A percentile compares a stretch with the other conserved stretches of the same genome.
phyloP scores from a whole-genome alignment of 2,113 vertebrate genomes.

The Excalfactoria chinensis region DNA sequence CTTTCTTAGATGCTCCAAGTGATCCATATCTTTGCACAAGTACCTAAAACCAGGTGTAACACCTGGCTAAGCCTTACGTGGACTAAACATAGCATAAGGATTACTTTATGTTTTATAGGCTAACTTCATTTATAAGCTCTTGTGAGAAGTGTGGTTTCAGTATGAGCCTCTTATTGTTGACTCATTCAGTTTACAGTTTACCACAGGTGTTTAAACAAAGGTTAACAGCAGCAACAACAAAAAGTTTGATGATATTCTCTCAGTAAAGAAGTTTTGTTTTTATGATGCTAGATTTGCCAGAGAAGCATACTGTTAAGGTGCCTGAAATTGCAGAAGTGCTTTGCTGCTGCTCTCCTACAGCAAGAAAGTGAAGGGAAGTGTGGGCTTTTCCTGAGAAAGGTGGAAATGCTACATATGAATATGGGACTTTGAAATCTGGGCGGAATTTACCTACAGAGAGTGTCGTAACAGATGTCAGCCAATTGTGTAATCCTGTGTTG shows the following conservation, averaged over 20 bases:
- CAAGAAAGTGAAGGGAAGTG: not conserved
- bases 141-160: not conserved
- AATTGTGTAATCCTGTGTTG: not conserved
- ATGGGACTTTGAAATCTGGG: not conserved
- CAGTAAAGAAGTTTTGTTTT: not conserved
- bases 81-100: not conserved
- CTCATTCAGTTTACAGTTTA: not conserved
- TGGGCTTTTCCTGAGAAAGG: not conserved
- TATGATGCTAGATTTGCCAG: not conserved
- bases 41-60: not conserved
- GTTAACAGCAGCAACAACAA: not conserved
- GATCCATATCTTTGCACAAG: not conserved
- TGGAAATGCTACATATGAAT: accelerated
- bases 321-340: not conserved
- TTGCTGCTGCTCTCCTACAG: not conserved
- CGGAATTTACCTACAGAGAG: not conserved
- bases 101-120: not conserved
- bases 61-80: not conserved
- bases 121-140: not conserved
- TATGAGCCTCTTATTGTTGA: not conserved
- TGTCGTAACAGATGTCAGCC: not conserved
- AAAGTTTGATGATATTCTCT: not conserved
- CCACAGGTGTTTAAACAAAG: not conserved
- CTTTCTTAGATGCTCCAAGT: not conserved
- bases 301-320: not conserved